A percentile compares a stretch with the other conserved stretches of the same genome.
Conservation (phyloP, 2,113 vertebrate genomes). For the Ammospiza nelsoni region DNA sequence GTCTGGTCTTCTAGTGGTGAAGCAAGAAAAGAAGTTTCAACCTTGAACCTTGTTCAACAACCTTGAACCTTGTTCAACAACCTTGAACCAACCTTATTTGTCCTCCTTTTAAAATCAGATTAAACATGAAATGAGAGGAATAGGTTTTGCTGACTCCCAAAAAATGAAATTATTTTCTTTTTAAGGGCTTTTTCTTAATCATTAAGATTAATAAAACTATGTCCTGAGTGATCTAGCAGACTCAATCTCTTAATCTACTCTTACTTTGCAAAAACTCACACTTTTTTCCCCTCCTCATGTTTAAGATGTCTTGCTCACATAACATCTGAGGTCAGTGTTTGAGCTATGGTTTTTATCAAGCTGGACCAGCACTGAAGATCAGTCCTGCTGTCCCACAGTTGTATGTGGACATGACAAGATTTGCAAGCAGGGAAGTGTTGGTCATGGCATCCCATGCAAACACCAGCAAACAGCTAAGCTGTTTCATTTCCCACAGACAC, state of each 20-base stretch:
- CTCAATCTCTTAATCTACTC: background rate
- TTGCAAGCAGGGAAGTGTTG: background rate
- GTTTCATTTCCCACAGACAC: background rate
- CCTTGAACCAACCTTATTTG: background rate
- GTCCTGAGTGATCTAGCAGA: background rate
- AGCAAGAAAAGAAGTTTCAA: background rate
- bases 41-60: too few species aligned
- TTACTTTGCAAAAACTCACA: background rate
- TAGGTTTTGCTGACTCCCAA: background rate
- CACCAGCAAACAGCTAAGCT: background rate
- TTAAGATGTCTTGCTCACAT: background rate
- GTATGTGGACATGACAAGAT: background rate
- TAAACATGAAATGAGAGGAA: background rate
- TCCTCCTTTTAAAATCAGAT: background rate
- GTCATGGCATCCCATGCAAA: background rate
- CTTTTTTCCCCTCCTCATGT: fast-evolving
- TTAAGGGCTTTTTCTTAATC: background rate
- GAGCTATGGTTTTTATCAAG: background rate
- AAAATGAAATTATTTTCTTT: background rate
- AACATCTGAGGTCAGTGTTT: background rate
- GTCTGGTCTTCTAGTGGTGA: background rate
- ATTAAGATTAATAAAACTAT: background rate
- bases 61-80: too few species aligned
- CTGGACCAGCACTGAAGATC: background rate
- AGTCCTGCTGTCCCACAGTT: background rate